These are phyloP conservation scores for Hyposoter dolosus DNA, from an alignment of 2,888 invertebrate species.

Conservation along the genomic window DNA sequence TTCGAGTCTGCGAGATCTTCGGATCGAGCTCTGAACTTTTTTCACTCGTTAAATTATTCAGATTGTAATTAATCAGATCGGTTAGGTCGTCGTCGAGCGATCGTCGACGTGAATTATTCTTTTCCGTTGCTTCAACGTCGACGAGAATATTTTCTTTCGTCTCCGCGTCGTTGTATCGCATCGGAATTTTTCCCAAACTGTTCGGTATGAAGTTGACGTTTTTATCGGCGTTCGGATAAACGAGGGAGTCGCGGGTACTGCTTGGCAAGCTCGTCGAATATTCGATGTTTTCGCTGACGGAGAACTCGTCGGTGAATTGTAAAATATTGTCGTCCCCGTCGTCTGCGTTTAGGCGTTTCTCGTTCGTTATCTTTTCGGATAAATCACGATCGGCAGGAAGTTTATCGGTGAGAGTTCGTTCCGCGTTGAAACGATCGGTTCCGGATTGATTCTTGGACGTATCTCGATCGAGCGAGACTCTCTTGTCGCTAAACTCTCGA, in stretches of 20 bases:
- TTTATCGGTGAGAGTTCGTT: background rate
- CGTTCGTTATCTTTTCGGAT: background rate
- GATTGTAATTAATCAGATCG: slow-evolving; percentile 75
- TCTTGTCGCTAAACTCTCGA: background rate
- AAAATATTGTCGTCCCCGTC: slow-evolving; percentile 65
- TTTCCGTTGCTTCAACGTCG: slow-evolving; percentile 57
- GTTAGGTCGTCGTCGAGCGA: slow-evolving; percentile 41
- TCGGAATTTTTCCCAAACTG: slow-evolving; percentile 74
- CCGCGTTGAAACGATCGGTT: background rate
- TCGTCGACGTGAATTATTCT: slow-evolving; percentile 15
- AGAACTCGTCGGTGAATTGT: slow-evolving; percentile 66
- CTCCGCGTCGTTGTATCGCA: slow-evolving; percentile 66
- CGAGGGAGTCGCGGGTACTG: slow-evolving; percentile 25
- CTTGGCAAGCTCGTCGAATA: slow-evolving; percentile 54
- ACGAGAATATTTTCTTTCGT: slow-evolving; percentile 72
- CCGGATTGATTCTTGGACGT: background rate
- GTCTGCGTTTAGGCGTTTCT: slow-evolving; percentile 64
- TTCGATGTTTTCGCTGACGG: slow-evolving; percentile 58
- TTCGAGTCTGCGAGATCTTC: slow-evolving; percentile 76
- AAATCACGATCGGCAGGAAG: background rate
- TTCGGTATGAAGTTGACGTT: slow-evolving; percentile 76
- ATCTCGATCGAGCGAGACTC: background rate
- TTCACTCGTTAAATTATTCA: slow-evolving; percentile 73
- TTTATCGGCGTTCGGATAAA: slow-evolving; percentile 62
- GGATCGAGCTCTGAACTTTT: slow-evolving; percentile 71